Evolutionary conservation across 2,113 vertebrate genomes (phyloP).

Genomic region (Gulo gulo): DNA sequence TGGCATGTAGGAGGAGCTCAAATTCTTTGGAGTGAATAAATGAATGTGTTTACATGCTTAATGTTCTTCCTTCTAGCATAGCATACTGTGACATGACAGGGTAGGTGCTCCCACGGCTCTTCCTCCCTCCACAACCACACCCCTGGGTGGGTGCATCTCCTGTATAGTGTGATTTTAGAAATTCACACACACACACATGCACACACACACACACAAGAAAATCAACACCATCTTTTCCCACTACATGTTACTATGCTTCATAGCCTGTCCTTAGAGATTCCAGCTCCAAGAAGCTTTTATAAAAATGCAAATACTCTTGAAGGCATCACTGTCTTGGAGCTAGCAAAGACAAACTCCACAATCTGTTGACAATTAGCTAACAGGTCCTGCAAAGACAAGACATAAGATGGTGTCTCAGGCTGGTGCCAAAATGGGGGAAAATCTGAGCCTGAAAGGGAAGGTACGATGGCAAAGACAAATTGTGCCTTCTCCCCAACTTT

Average conservation of each 20-base stretch:
- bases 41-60: background rate
- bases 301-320: background rate
- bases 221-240: background rate
- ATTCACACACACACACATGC: background rate
- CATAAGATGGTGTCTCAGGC: background rate
- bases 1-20: background rate
- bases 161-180: background rate
- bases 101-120: no score
- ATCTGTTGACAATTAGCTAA: background rate
- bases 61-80: background rate
- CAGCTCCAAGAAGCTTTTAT: background rate
- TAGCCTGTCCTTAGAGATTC: background rate
- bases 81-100: accelerated
- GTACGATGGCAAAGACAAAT: background rate
- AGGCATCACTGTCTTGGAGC: background rate
- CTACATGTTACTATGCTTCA: background rate
- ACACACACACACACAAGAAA: background rate
- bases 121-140: background rate
- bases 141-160: background rate
- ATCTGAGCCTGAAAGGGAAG: background rate
- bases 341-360: background rate
- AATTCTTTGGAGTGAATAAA: background rate
- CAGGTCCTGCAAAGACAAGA: background rate
- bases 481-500: background rate
- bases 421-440: background rate